Evolutionary conservation across 2,888 invertebrate genomes (phyloP).

Genomic region (Calliscelio sp.): DNA sequence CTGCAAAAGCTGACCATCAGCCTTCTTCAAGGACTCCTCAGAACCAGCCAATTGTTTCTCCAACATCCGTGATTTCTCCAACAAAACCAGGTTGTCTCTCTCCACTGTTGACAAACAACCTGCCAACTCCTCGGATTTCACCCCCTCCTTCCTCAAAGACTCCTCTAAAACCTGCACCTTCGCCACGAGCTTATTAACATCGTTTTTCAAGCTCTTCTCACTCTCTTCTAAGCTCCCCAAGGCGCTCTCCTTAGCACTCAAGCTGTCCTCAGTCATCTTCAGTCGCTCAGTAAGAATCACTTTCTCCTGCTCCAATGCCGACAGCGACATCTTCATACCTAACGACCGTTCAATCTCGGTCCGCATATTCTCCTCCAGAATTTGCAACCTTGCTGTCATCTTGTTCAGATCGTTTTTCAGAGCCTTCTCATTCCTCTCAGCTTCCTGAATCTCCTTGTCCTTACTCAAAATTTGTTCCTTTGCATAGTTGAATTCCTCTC

Average conservation of each 20-base stretch:
- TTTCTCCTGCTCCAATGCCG: constrained; percentile 60
- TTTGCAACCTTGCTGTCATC: constrained; percentile 54
- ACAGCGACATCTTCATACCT: constrained; percentile 38
- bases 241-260: constrained; percentile 43
- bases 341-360: constrained; percentile 13
- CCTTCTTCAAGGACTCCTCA: constrained; percentile 50
- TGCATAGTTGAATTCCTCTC: constrained; percentile 66
- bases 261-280: constrained; percentile 58
- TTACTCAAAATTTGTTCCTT: constrained; percentile 59
- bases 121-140: constrained; percentile 41
- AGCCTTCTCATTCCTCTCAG: constrained; percentile 57
- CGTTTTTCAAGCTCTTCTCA: constrained; percentile 55
- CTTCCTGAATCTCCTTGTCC: constrained; percentile 67
- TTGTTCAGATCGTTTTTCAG: constrained; percentile 68
- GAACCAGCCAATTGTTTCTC: constrained; percentile 35
- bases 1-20: constrained; percentile 20
- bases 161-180: constrained; percentile 60
- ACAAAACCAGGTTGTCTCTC: constrained; percentile 49
- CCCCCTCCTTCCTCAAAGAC: constrained; percentile 55
- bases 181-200: constrained; percentile 51
- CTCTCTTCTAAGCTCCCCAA: constrained; percentile 41
- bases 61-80: constrained; percentile 45
- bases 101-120: constrained; percentile 19
- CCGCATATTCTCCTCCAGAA: constrained; percentile 58
- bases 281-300: constrained; percentile 59